Base-by-base conservation (phyloP, 2,113 vertebrate species). In the Corythaixoides concolor region DNA sequence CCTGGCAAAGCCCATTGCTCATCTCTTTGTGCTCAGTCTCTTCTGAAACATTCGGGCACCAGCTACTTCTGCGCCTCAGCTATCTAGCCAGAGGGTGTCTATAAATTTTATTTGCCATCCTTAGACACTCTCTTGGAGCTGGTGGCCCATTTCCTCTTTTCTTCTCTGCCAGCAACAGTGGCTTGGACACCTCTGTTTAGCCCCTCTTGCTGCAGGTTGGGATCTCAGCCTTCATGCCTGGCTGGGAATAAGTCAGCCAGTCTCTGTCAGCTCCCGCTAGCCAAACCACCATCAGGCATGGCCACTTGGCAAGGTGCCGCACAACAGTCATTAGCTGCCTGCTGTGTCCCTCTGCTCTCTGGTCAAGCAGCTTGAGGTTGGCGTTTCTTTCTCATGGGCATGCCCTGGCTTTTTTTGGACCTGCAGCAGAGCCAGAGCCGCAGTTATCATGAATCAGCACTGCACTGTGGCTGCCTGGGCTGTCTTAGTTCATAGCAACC, bases 21-120 rank as follows among this genome's bases (percentile, higher is more conserved):
- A 32, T 35, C 30, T 76, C 26, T 27, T 39, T 32, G 10, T 33
- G 9, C 43, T 45, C 35, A 27, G 50, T 37, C 27, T 72, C 32
- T 27, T 64, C 52, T 59, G 43, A 79, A 79, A 66, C 11, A 8
- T 17, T 30, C 15, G 22, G 62, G 32, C 15, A 5, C 14, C 47
- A 41, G 26, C 26, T 78, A 37, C n/a, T 80, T 53, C 47, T 49
- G 39, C 2, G 1, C 35, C 35, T 43, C 28, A 47, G 28, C 2
- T 64, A 19, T 8, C 12, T 47, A 73, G n/a, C 0, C 0, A 55
- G 45, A 60, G 1, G 4, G 15, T 60, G 19, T 24, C 52, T 37
- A 16, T 26, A 52, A 11, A 77, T 41, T 33, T 50, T 39, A 66
- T 49, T 60, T 73, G 39, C 19, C 43, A 64, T 9, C 17, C 14